A percentile compares a stretch with the other conserved stretches of the same genome.
phyloP scores from a whole-genome alignment of 2,797 vertebrate genomes.

The Diglossa cyanea region DNA sequence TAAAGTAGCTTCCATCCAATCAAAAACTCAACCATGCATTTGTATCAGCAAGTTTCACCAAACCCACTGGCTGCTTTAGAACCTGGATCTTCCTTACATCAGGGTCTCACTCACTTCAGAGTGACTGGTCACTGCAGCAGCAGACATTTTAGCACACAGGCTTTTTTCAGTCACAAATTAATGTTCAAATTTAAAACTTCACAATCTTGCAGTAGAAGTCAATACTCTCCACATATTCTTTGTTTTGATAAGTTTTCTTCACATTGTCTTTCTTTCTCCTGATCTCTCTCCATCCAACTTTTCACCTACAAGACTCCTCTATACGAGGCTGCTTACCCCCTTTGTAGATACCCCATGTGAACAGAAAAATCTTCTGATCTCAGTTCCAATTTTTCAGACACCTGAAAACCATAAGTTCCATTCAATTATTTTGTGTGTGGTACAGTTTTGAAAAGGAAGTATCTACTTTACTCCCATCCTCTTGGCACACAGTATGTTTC shows the following conservation, averaged over 20 bases:
- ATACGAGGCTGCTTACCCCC: background rate
- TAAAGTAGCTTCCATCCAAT: background rate
- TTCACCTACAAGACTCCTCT: background rate
- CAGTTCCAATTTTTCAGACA: background rate
- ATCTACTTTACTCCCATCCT: background rate
- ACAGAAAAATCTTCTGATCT: background rate
- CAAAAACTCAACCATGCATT: background rate
- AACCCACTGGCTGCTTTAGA: background rate
- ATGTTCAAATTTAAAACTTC: background rate
- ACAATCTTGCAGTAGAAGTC: background rate
- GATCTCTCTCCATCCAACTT: background rate
- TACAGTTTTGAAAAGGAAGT: background rate
- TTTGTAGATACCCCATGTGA: background rate
- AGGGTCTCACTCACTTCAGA: background rate
- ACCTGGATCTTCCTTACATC: background rate
- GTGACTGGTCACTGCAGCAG: background rate
- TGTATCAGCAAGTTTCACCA: background rate
- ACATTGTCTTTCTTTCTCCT: background rate
- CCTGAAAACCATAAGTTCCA: background rate
- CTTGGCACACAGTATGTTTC: background rate
- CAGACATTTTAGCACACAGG: background rate
- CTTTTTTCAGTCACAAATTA: background rate
- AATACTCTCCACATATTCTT: background rate
- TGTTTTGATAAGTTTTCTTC: background rate
- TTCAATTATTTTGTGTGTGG: background rate